These are phyloP conservation scores for Papilio protenor DNA, from an alignment of 2,888 invertebrate genomes.

Conservation along the genomic window DNA sequence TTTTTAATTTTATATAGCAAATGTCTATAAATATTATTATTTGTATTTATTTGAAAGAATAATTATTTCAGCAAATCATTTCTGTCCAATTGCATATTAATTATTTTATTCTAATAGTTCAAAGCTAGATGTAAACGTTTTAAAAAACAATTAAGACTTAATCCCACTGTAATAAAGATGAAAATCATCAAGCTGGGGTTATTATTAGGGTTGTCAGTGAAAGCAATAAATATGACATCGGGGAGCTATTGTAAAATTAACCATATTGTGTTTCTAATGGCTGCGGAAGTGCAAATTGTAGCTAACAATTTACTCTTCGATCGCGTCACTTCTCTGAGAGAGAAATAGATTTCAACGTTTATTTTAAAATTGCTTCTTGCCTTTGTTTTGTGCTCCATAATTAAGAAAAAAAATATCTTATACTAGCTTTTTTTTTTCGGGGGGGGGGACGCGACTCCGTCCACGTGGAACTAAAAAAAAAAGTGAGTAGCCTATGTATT, in stretches of 20 bases:
- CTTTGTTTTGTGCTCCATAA: too few species aligned
- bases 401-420: too few species aligned
- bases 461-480: too few species aligned
- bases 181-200: background rate
- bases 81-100: background rate
- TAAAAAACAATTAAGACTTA: slow-evolving; percentile 5
- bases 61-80: background rate
- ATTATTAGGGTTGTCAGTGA: slow-evolving; percentile 27
- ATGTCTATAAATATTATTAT: background rate
- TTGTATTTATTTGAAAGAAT: background rate
- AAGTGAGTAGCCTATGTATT: too few species aligned
- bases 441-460: too few species aligned
- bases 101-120: background rate
- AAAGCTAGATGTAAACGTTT: background rate
- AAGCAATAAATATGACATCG: slow-evolving; percentile 53
- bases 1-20: background rate
- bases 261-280: slow-evolving; percentile 52
- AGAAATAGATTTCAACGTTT: background rate
- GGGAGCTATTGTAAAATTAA: slow-evolving; percentile 51
- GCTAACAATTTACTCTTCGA: slow-evolving; percentile 49
- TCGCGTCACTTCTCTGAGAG: slow-evolving; percentile 19
- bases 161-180: background rate
- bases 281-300: slow-evolving; percentile 52
- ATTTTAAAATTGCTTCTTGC: background rate
- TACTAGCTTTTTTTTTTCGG: too few species aligned